Percentiles rank a stretch among this genome's conserved stretches.
These are phyloP conservation scores for Neuroterus valhalla DNA, from an alignment of 1,140 invertebrate species.

Conservation along the genomic window DNA sequence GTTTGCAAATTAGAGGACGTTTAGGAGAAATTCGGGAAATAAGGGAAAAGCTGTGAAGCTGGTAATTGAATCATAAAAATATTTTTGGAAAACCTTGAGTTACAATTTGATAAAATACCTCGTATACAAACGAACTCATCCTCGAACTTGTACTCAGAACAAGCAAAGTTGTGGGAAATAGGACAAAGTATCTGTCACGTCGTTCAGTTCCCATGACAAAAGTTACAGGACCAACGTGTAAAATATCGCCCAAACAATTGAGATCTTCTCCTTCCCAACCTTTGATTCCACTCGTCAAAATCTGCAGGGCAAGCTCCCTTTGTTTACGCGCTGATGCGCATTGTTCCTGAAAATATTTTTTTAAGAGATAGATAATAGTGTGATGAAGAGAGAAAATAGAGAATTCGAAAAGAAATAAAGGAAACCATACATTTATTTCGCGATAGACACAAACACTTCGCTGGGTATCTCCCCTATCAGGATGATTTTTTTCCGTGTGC, in stretches of 20 bases:
- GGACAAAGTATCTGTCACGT: conserved; percentile 92
- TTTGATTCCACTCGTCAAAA: conserved; percentile 92
- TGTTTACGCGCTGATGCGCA: conserved; percentile 92
- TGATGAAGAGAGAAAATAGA: neutral
- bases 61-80: too few species aligned
- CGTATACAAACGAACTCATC: conserved; percentile 96
- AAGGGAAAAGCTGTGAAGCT: too few species aligned
- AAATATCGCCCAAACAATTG: conserved; percentile 83
- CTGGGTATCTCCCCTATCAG: conserved; percentile 96
- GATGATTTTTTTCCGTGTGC: conserved; percentile 95
- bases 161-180: conserved; percentile 92
- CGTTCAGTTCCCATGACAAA: conserved; percentile 85
- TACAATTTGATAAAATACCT: conserved; percentile 84
- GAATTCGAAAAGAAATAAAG: conserved; percentile 37
- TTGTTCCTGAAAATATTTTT: conserved; percentile 78
- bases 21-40: too few species aligned
- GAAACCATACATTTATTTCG: conserved; percentile 89
- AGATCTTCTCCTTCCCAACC: conserved; percentile 96
- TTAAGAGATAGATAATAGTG: conserved; percentile 29
- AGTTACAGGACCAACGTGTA: conserved; percentile 89
- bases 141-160: conserved; percentile 92
- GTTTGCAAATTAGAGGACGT: too few species aligned
- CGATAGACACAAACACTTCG: conserved; percentile 94
- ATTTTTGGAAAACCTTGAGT: too few species aligned
- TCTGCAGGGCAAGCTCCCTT: conserved; percentile 96